Evolutionary conservation across 2,113 vertebrate genomes (phyloP), one percentile per base, ranked within the genome.

Genomic region (Apistogramma diplotaenia): DNA sequence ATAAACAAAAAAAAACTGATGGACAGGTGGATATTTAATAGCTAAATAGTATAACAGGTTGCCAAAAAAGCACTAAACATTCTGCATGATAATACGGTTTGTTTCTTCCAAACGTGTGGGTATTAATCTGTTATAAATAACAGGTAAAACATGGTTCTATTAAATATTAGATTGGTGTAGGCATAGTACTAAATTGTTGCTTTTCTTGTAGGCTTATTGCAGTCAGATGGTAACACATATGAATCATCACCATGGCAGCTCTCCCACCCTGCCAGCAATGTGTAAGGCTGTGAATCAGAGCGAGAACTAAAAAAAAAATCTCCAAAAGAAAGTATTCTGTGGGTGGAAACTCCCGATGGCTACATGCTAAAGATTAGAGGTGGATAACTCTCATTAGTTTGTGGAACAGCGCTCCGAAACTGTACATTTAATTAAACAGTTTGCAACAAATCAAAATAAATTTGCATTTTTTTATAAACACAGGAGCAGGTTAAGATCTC

Each of bases 191-290:
- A 33, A 60, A 74, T 53, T 54, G 25, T 29, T 67, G 46, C 67
- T 65, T 57, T 79, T 54, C 51, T 84, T 75, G 31, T 25, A 27
- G 25, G 16, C 40, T 79, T 81, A 40, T 51, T 74, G 75, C 25
- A 84, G 75, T 71, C 79, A 84, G 73, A 82, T 76, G 75, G 59
- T 74, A 72, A 80, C 85, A 86, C 81, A 51, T 71, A n/a, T 83
- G 73, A 89, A 72, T 91, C 78, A 79, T 89, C 82, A 46, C 77
- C 73, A 58, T 27, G 67, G 60, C 57, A 81, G 83, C 85, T 82
- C 65, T 56, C 51, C 53, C 57, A 2, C 74, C 67, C 77, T 82
- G 88, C 35, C 83, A 55, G 49, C 33, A 60, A 67, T 25, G 65
- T 85, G 85, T 51, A 51, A 91, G 37, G 70, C 78, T 89, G 87